A percentile compares a stretch with the other conserved stretches of the same genome.
Evolutionary conservation across 2,113 vertebrate species (phyloP).

Genomic region (Colius striatus): DNA sequence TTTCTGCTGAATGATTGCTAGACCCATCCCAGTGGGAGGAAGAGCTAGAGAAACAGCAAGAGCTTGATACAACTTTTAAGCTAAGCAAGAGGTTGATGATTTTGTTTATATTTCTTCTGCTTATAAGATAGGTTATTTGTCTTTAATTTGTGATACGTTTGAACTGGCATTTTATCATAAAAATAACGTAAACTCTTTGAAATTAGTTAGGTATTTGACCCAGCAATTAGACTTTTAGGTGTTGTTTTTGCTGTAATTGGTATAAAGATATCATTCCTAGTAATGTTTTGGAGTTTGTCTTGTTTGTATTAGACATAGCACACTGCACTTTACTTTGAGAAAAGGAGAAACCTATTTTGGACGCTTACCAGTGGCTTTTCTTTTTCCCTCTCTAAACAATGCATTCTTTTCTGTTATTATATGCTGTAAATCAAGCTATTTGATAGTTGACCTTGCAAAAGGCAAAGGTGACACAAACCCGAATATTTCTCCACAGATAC

Average conservation of each 20-base stretch:
- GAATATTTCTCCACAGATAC: constrained; percentile 68
- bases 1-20: not conserved
- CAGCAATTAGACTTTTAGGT: not conserved
- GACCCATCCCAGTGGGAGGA: not conserved
- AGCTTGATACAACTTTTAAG: not conserved
- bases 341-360: not conserved
- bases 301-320: not conserved
- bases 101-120: not conserved
- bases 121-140: not conserved
- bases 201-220: not conserved
- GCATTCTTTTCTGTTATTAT: constrained; percentile 34
- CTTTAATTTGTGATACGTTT: not conserved
- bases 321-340: not conserved
- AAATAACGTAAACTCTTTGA: not conserved
- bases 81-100: not conserved
- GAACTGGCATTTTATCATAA: not conserved
- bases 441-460: constrained; percentile 61
- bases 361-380: not conserved
- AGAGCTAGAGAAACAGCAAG: not conserved
- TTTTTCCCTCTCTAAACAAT: constrained; percentile 43
- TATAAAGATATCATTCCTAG: constrained; percentile 1
- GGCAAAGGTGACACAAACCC: constrained; percentile 55
- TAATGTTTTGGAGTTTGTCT: not conserved
- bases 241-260: not conserved
- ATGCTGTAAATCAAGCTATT: constrained; percentile 54